A percentile compares a stretch with the other conserved stretches of the same genome.
Evolutionary conservation across 2,113 vertebrate species (phyloP).

Genomic region (Hystrix cristata): DNA sequence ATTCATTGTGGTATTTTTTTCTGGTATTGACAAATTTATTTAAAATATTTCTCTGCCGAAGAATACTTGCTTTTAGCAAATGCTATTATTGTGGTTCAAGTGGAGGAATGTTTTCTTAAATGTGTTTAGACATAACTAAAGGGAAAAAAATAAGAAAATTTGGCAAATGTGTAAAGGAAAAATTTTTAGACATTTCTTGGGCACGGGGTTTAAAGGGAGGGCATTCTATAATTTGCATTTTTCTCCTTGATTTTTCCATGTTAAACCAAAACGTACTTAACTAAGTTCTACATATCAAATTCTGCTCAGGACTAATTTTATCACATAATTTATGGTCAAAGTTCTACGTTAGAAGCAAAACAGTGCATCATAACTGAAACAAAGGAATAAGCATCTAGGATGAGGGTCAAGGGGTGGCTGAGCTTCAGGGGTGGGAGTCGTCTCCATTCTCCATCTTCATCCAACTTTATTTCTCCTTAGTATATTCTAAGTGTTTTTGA

Average conservation of each 20-base stretch:
- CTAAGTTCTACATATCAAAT: not conserved
- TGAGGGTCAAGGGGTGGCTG: not conserved
- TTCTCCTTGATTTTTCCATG: not conserved
- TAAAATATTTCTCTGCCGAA: conserved; percentile 43
- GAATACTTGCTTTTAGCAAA: conserved; percentile 48
- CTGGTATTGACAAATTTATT: not conserved
- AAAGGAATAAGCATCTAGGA: not conserved
- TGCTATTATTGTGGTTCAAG: not conserved
- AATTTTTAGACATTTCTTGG: not conserved
- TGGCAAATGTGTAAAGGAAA: not conserved
- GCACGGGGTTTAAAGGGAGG: not conserved
- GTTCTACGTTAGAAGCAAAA: conserved; percentile 23
- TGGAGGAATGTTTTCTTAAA: conserved; percentile 41
- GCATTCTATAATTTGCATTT: not conserved
- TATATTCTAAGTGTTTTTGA: not conserved
- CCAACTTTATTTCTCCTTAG: not conserved
- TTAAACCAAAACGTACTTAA: not conserved
- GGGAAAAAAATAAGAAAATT: conserved; percentile 25
- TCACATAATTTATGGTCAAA: not conserved
- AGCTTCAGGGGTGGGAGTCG: fast-evolving
- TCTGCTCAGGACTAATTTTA: not conserved
- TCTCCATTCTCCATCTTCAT: not conserved
- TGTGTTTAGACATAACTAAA: conserved; percentile 51
- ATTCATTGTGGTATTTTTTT: not conserved
- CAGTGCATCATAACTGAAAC: not conserved